Conservation (phyloP, 2,888 invertebrate species). For the Drosophila sordidula region DNA sequence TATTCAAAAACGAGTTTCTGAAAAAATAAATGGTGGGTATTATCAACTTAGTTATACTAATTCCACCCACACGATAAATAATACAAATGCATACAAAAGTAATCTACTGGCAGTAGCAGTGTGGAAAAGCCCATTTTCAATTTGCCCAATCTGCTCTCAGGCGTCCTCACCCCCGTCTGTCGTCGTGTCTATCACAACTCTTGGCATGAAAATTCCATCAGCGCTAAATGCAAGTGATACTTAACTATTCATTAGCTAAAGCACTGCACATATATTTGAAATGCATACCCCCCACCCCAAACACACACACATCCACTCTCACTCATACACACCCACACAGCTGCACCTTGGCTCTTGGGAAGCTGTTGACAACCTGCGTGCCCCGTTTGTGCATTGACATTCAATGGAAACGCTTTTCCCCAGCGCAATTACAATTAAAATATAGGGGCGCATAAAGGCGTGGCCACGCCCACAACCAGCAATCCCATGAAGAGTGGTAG, state of each 20-base stretch:
- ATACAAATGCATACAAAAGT: conserved; percentile 28
- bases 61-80: conserved; percentile 12
- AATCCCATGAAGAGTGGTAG: neutral
- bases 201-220: conserved; percentile 62
- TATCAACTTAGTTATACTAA: neutral
- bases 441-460: conserved; percentile 16
- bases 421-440: conserved; percentile 43
- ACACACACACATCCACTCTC: neutral
- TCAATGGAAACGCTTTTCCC: conserved; percentile 43
- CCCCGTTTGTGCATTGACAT: conserved; percentile 43
- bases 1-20: too few species aligned
- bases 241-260: conserved; percentile 64
- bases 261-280: conserved; percentile 42
- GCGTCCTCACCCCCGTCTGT: neutral
- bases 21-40: too few species aligned
- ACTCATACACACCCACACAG: neutral
- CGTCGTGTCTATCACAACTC: conserved; percentile 6
- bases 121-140: conserved; percentile 44
- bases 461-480: conserved; percentile 14
- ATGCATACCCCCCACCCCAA: conserved; percentile 15
- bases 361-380: conserved; percentile 48
- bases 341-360: conserved; percentile 34
- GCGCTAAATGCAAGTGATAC: conserved; percentile 50
- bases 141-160: conserved; percentile 4
- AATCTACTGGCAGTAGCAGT: conserved; percentile 13